phyloP scores from a whole-genome alignment of 2,888 invertebrate species.

The Metellina segmentata region DNA sequence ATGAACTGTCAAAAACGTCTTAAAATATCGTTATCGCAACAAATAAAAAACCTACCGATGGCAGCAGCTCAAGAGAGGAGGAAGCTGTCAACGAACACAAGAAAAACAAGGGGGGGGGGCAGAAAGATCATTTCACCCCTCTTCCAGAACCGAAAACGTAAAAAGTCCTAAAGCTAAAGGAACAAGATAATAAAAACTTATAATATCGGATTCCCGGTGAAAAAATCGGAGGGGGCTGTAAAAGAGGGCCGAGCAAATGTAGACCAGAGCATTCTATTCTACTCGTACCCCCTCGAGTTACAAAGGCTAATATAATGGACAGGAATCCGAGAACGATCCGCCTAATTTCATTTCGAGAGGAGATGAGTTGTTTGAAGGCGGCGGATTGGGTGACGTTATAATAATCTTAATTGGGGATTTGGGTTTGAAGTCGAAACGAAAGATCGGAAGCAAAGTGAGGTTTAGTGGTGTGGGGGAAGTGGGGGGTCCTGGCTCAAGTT shows the following conservation, averaged over 20 bases:
- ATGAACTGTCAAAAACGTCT: constrained; percentile 32
- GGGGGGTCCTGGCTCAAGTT: neutral
- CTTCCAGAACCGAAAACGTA: neutral
- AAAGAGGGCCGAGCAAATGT: neutral
- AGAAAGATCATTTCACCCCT: neutral
- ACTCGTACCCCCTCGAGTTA: neutral
- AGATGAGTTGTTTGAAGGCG: constrained; percentile 21
- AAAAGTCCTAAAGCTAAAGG: neutral
- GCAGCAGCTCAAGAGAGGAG: neutral
- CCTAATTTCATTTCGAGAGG: constrained; percentile 38
- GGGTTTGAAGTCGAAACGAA: neutral
- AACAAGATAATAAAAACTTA: neutral
- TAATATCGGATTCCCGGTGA: neutral
- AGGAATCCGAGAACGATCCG: constrained; percentile 6
- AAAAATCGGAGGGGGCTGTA: neutral
- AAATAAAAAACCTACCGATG: neutral
- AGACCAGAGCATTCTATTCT: neutral
- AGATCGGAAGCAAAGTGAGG: neutral
- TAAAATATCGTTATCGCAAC: constrained; percentile 18
- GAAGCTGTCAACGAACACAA: constrained; percentile 6
- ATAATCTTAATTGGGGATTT: neutral
- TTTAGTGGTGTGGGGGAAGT: neutral
- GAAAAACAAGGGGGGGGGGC: neutral
- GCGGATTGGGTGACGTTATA: neutral
- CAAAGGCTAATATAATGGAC: neutral